phyloP scores from a whole-genome alignment of 2,113 vertebrate species.

The Phylloscopus trochilus region DNA sequence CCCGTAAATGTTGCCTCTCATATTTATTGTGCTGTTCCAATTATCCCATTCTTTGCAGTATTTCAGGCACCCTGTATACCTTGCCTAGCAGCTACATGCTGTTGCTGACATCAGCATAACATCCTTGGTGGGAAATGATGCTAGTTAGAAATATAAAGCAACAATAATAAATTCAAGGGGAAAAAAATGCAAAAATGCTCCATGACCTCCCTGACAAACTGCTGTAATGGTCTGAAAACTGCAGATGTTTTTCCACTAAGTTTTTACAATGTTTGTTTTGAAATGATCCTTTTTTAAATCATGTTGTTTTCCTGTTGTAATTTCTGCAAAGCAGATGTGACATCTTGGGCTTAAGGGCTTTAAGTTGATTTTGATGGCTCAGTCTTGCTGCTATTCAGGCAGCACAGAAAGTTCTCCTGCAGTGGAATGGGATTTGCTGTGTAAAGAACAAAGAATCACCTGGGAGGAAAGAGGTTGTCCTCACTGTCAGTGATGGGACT shows the following conservation, averaged over 20 bases:
- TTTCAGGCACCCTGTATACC: neutral
- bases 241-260: conserved; percentile 62
- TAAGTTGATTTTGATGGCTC: conserved; percentile 6
- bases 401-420: neutral
- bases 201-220: conserved; percentile 39
- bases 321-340: conserved; percentile 65
- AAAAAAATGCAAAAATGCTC: conserved; percentile 13
- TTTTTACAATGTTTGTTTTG: conserved; percentile 60
- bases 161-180: conserved; percentile 41
- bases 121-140: neutral
- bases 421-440: neutral
- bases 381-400: neutral
- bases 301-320: conserved; percentile 52
- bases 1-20: neutral
- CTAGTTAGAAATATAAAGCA: conserved; percentile 27
- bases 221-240: conserved; percentile 18
- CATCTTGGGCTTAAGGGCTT: conserved; percentile 20
- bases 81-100: neutral
- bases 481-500: neutral
- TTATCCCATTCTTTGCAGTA: neutral
- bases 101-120: conserved; percentile 10
- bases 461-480: neutral
- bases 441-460: neutral
- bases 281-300: neutral
- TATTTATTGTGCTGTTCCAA: neutral